Evolutionary conservation across 2,797 vertebrate species (phyloP), one percentile per base, ranked within the genome.

Genomic region (Rachycentron canadum): DNA sequence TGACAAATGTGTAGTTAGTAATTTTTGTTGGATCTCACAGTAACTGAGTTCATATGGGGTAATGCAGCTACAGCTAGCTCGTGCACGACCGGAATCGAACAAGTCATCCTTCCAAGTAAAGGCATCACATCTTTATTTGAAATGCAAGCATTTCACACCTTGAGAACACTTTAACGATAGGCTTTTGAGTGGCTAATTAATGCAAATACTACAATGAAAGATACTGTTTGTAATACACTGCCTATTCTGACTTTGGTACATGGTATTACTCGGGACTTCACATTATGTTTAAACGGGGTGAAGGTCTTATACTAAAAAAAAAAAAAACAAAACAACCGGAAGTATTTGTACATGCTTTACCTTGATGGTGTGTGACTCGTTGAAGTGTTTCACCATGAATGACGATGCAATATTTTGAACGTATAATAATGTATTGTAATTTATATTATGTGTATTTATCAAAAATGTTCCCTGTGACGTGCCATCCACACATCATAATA

Each of bases 371-470:
- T 65, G 57, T 58, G 61, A 79, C 36, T 88, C 64, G 73, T 76
- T 61, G 61, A 32, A 23, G 49, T 45, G 62, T 62, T 38, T 82
- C 45, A 36, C 58, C 79, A 34, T 81, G 89, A 90, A 93, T 94
- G 92, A 94, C 93, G 68, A 40, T 86, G 93, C 93, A 93, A 76
- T 88, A 93, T 91, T 90, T 85, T 19, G 64, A 72, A 66, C n/a
- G n/a, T n/a, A n/a, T n/a, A n/a, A n/a, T n/a, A n/a, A 40, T 1
- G 7, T 21, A 23, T 16, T 45, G 12, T 36, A 11, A 10, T 62
- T 53, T 19, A 56, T 32, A 10, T 50, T 13, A n/a, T 16, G 17
- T 10, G 6, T 36, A 41, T 56, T 55, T n/a, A 49, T 28, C 28
- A 12, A 23, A 49, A 47, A 57, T 26, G 5, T 38, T 26, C 43